Evolutionary conservation across 2,113 vertebrate species (phyloP).

Genomic region (Echinops telfairi): DNA sequence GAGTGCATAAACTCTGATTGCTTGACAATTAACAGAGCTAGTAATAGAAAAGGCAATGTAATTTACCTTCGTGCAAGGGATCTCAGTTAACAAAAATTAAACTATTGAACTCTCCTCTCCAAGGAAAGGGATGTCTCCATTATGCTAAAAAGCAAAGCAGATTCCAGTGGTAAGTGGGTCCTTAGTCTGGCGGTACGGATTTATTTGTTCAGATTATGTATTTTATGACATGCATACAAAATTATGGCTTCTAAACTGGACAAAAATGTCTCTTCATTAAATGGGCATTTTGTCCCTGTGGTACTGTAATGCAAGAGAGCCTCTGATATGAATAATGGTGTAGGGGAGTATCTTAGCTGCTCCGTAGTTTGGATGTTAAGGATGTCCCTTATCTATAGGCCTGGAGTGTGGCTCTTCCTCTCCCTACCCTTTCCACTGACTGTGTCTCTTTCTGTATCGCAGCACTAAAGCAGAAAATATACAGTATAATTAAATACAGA

Average conservation of each 20-base stretch:
- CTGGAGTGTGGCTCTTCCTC: conserved; percentile 69
- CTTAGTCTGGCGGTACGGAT: conserved; percentile 85
- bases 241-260: conserved; percentile 88
- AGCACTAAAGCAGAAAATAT: conserved; percentile 82
- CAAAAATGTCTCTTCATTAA: conserved; percentile 86
- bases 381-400: conserved; percentile 72
- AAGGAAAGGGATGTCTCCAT: conserved; percentile 88
- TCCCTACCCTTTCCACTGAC: conserved; percentile 66
- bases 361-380: conserved; percentile 73
- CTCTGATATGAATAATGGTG: conserved; percentile 86
- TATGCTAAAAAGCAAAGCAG: conserved; percentile 87
- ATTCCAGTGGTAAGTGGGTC: conserved; percentile 81
- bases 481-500: conserved; percentile 83
- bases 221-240: conserved; percentile 87
- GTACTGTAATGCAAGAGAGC: conserved; percentile 82
- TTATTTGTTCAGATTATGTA: conserved; percentile 85
- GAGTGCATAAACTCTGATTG: conserved; percentile 93
- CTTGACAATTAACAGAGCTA: conserved; percentile 93
- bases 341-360: conserved; percentile 79
- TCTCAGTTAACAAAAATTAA: conserved; percentile 94
- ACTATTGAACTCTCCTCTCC: conserved; percentile 91
- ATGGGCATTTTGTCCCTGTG: conserved; percentile 82
- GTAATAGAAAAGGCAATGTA: conserved; percentile 92
- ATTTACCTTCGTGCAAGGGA: conserved; percentile 93
- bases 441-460: conserved; percentile 66